These are phyloP conservation scores for Gymnothorax javanicus DNA, from an alignment of 2,797 vertebrate genomes.

Conservation along the genomic window DNA sequence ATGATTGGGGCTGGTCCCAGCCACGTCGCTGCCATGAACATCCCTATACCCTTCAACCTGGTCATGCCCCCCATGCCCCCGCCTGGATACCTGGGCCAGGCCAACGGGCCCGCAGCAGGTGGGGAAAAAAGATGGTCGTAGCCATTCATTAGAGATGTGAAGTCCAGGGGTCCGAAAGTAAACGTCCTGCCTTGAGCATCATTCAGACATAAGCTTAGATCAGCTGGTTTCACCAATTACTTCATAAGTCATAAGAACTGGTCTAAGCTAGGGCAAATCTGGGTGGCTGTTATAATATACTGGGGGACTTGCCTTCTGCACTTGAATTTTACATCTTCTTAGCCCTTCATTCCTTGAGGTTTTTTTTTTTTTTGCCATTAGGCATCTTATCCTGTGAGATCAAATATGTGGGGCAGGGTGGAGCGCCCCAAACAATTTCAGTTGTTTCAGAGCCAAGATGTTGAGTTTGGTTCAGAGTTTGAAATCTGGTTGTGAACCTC, in stretches of 20 bases:
- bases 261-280: too few species aligned
- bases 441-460: background rate
- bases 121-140: conserved; percentile 25
- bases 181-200: too few species aligned
- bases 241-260: too few species aligned
- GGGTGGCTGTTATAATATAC: too few species aligned
- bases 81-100: conserved; percentile 89
- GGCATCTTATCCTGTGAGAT: background rate
- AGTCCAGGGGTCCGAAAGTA: too few species aligned
- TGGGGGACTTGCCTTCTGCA: too few species aligned
- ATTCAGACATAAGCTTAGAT: too few species aligned
- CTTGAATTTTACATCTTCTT: too few species aligned
- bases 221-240: too few species aligned
- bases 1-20: conserved; percentile 94
- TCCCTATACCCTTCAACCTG: conserved; percentile 96
- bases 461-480: background rate
- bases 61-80: conserved; percentile 98
- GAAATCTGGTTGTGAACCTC: background rate
- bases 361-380: background rate
- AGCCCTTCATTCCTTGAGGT: background rate
- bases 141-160: too few species aligned
- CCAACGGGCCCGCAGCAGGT: conserved; percentile 92
- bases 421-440: background rate
- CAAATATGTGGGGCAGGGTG: background rate
- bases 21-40: conserved; percentile 93